Conservation (phyloP, 2,113 vertebrate species). For the Mirounga angustirostris region DNA sequence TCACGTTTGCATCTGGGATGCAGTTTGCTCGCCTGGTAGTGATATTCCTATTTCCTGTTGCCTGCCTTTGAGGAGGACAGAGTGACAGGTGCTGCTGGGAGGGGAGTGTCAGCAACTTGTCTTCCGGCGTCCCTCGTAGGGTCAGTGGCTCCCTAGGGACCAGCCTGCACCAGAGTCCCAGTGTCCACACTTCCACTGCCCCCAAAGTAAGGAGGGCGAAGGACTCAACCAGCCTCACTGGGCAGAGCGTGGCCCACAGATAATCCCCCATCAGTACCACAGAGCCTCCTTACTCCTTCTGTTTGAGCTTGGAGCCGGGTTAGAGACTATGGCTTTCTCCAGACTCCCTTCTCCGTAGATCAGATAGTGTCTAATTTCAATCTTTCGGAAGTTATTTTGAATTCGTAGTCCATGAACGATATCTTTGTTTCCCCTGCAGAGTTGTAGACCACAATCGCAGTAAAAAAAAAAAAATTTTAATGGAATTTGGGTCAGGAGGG, state of each 20-base stretch:
- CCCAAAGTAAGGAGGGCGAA: not conserved
- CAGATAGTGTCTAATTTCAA: not conserved
- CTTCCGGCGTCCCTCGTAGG: not conserved
- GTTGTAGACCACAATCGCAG: not conserved
- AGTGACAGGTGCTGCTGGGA: not conserved
- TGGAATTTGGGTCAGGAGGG: not conserved
- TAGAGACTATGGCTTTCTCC: not conserved
- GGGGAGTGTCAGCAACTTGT: not conserved
- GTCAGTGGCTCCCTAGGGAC: not conserved
- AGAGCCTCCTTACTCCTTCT: not conserved
- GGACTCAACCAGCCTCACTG: not conserved
- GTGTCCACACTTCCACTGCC: not conserved
- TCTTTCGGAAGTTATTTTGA: not conserved
- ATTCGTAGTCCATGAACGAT: not conserved
- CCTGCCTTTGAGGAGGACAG: not conserved
- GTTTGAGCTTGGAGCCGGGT: not conserved
- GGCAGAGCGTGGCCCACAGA: too few species aligned
- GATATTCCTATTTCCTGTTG: not conserved
- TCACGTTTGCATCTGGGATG: not conserved
- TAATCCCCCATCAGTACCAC: not conserved
- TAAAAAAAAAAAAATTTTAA: not conserved
- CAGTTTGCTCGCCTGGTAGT: not conserved
- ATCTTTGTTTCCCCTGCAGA: not conserved
- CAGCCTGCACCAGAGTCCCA: not conserved
- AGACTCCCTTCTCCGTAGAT: not conserved